Percentiles rank a stretch among this genome's conserved stretches.
Evolutionary conservation across 2,888 invertebrate genomes (phyloP).

Genomic region (Muscina levida): DNA sequence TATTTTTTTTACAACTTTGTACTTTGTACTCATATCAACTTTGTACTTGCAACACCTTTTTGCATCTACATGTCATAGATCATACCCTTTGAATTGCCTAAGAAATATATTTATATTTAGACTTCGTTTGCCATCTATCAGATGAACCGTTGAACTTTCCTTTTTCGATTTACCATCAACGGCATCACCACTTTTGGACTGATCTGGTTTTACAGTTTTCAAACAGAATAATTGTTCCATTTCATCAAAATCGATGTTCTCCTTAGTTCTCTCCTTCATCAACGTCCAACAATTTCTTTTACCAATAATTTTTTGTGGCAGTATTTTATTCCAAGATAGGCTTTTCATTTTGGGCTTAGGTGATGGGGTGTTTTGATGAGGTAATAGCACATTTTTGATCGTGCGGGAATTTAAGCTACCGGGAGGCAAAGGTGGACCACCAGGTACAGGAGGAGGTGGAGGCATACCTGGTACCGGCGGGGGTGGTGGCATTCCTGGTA

Average conservation of each 20-base stretch:
- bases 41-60: not conserved
- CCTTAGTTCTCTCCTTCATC: constrained; percentile 91
- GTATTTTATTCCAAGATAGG: constrained; percentile 98
- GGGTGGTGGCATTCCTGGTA: not conserved
- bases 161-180: constrained; percentile 85
- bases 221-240: constrained; percentile 97
- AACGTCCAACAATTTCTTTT: constrained; percentile 96
- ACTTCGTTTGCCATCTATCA: constrained; percentile 95
- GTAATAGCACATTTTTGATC: constrained; percentile 82
- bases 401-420: constrained; percentile 73
- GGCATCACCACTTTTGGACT: constrained; percentile 75
- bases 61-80: not conserved
- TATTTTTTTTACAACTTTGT: too few relatives aligned
- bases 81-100: constrained; percentile 94
- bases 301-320: constrained; percentile 93
- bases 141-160: constrained; percentile 91
- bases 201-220: constrained; percentile 84
- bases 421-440: constrained; percentile 65
- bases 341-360: constrained; percentile 98
- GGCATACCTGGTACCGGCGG: not conserved
- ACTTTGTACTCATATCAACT: too few relatives aligned
- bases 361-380: constrained; percentile 94
- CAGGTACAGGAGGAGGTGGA: constrained; percentile 3
- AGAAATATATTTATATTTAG: constrained; percentile 98
- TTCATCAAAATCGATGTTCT: constrained; percentile 93